A percentile compares a stretch with the other conserved stretches of the same genome.
Conservation (phyloP, 2,888 invertebrate species). For the Hypsopygia costalis region DNA sequence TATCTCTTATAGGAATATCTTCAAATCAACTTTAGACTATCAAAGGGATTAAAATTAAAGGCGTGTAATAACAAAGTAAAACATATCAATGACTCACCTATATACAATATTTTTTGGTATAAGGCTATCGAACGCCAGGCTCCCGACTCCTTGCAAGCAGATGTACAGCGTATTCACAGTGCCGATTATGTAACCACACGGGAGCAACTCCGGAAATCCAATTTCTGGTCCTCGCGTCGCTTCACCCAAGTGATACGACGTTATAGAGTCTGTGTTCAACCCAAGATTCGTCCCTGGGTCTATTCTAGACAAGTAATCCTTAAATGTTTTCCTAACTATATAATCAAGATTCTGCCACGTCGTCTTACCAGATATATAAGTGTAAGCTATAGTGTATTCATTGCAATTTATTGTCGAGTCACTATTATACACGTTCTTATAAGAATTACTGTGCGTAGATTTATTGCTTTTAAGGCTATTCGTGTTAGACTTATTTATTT, state of each 20-base stretch:
- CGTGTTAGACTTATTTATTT: constrained; percentile 73
- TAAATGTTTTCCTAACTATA: constrained; percentile 94
- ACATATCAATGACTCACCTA: constrained; percentile 77
- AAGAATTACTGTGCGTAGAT: constrained; percentile 74
- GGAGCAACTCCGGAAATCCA: constrained; percentile 92
- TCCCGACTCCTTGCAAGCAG: constrained; percentile 92
- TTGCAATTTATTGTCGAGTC: constrained; percentile 81
- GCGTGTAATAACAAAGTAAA: too few relatives aligned
- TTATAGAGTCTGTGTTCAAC: constrained; percentile 91
- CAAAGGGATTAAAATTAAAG: too few relatives aligned
- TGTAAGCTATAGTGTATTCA: constrained; percentile 91
- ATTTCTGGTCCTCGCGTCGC: constrained; percentile 89
- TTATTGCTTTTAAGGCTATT: constrained; percentile 79
- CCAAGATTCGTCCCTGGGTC: constrained; percentile 96
- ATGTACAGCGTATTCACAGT: constrained; percentile 93
- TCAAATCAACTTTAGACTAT: too few relatives aligned
- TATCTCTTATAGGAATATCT: too few relatives aligned
- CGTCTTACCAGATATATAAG: constrained; percentile 95
- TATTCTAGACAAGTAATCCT: constrained; percentile 95
- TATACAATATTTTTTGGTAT: constrained; percentile 98
- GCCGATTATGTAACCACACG: constrained; percentile 96
- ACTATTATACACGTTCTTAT: constrained; percentile 73
- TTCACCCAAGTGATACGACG: constrained; percentile 96
- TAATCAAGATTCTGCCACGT: constrained; percentile 97
- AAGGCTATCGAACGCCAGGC: constrained; percentile 95